A percentile compares a stretch with the other conserved stretches of the same genome.
These are phyloP conservation scores for Arvicanthis niloticus DNA, from an alignment of 2,113 vertebrate genomes.

Conservation along the genomic window DNA sequence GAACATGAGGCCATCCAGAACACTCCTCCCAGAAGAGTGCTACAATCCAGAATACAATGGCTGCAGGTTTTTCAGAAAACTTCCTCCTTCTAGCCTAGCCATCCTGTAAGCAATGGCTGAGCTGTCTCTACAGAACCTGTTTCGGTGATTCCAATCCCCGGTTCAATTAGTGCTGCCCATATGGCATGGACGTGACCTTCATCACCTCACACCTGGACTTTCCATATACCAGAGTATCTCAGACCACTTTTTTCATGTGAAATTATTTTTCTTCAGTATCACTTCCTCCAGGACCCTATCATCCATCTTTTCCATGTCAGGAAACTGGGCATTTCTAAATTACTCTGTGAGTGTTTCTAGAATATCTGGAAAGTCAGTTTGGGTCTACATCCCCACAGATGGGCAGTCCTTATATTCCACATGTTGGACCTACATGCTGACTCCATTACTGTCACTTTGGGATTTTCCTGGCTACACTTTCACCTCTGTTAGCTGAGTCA, in stretches of 20 bases:
- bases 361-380: background rate
- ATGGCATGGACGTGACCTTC: background rate
- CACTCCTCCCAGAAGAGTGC: background rate
- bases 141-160: background rate
- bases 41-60: background rate
- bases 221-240: background rate
- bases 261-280: background rate
- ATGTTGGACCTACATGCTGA: background rate
- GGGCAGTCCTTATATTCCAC: background rate
- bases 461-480: background rate
- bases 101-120: background rate
- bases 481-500: background rate
- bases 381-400: background rate
- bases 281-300: background rate
- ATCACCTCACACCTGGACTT: background rate
- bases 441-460: background rate
- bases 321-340: background rate
- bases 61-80: constrained; percentile 12
- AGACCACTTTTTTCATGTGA: background rate
- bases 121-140: background rate
- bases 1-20: background rate
- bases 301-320: background rate
- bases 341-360: background rate
- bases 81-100: background rate
- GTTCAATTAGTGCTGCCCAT: background rate